A percentile compares a stretch with the other conserved stretches of the same genome.
phyloP scores from a whole-genome alignment of 2,797 vertebrate species.

The Danio aesculapii region DNA sequence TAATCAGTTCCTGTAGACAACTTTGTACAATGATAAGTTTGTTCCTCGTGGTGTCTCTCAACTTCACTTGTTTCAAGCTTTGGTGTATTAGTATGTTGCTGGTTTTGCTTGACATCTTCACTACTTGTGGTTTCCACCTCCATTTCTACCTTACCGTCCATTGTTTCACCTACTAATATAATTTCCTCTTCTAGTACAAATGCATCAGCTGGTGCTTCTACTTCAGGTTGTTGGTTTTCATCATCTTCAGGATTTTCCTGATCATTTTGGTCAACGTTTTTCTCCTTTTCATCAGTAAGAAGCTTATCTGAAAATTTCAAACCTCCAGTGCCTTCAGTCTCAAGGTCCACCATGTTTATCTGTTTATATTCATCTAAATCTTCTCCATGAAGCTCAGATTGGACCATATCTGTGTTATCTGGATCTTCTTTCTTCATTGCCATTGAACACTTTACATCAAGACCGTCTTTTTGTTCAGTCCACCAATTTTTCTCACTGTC shows the following conservation, averaged over 20 bases:
- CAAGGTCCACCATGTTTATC: neutral
- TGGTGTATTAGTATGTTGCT: neutral
- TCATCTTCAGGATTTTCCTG: neutral
- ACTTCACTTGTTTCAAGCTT: constrained; percentile 1
- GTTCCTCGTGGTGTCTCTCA: neutral
- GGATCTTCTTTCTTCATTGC: neutral
- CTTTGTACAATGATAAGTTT: neutral
- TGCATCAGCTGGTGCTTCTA: neutral
- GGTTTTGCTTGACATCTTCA: neutral
- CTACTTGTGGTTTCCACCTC: neutral
- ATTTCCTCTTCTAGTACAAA: neutral
- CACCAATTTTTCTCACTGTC: neutral
- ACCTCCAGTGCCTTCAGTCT: neutral
- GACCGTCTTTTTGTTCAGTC: neutral
- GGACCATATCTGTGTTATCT: too few species aligned
- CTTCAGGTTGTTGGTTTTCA: neutral
- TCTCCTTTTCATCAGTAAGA: too few species aligned
- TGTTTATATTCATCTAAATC: neutral
- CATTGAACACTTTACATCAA: neutral
- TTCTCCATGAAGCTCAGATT: neutral
- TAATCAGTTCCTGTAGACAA: neutral
- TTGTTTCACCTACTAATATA: neutral
- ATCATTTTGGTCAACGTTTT: neutral
- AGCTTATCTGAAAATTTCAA: too few species aligned
- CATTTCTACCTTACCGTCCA: neutral